Percentiles rank a stretch among this genome's conserved stretches.
These are phyloP conservation scores for Monopterus albus DNA, from an alignment of 2,113 vertebrate genomes.

Conservation along the genomic window DNA sequence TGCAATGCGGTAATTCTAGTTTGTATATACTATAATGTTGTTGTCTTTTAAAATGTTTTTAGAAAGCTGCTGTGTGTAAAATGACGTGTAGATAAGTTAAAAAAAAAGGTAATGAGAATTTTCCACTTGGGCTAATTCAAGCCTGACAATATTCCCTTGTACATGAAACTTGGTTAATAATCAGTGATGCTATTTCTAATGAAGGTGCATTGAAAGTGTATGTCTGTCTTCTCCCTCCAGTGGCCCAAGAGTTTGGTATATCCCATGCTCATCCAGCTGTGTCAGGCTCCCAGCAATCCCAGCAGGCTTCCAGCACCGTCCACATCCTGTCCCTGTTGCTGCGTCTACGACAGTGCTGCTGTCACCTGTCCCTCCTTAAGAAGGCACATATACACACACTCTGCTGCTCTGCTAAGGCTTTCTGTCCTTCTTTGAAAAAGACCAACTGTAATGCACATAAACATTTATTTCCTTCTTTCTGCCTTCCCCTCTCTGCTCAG, in stretches of 20 bases:
- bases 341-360: conserved; percentile 95
- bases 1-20: too few species aligned
- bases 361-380: conserved; percentile 92
- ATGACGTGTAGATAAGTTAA: too few species aligned
- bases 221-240: conserved; percentile 62
- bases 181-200: too few species aligned
- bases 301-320: conserved; percentile 84
- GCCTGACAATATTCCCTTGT: not conserved
- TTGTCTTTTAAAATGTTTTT: too few species aligned
- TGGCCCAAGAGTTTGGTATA: conserved; percentile 86
- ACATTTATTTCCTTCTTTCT: not conserved
- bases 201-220: not conserved
- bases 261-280: conserved; percentile 59
- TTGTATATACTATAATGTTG: too few species aligned
- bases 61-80: not conserved
- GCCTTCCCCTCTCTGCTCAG: conserved; percentile 59
- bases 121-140: not conserved
- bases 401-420: not conserved
- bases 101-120: too few species aligned
- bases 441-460: not conserved
- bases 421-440: not conserved
- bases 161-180: not conserved
- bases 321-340: conserved; percentile 93
- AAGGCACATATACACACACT: conserved; percentile 77
- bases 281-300: conserved; percentile 57